Base-by-base conservation (phyloP, 2,888 invertebrate genomes). In the Abscondita cerata region DNA sequence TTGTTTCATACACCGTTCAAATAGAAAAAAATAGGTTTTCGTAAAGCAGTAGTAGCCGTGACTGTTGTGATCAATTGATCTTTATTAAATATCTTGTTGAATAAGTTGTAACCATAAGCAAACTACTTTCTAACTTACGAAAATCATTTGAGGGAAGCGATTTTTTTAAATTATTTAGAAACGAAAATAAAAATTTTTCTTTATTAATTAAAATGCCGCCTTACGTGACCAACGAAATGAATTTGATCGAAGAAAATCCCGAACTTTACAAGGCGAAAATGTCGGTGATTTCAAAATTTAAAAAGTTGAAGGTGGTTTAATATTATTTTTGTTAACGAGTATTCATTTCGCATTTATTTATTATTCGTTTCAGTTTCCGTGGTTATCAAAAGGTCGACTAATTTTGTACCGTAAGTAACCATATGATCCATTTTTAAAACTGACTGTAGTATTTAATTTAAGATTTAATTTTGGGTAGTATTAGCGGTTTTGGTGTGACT, bases 401-500 rank as follows among this genome's bases (percentile, higher is more conserved):
- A 9, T 41, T 12, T 18, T 41, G 15, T 41, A 2, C 4, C 16
- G 41, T 41, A 18, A 41, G 41, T 13, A 9, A n/a, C n/a, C n/a
- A n/a, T n/a, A n/a, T n/a, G n/a, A n/a, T n/a, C n/a, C n/a, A n/a
- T n/a, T n/a, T n/a, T n/a, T n/a, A n/a, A n/a, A 16, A 9, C 3
- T 41, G 3, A 41, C 18, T 2, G 12, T 13, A n/a, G 8, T 9
- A 1, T n/a, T 47, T 34, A 13, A n/a, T 36, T 38, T 1, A 20
- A 55, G 55, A 34, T 19, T 34, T 47, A 18, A n/a, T 47, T 3
- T 16, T 55, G 18, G 55, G 55, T 3, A 12, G 20, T 1, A 2
- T 38, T 0, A 15, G 3, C 18, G 55, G 55, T 13, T 15, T 55
- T 15, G 55, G 55, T 9, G 55, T 55, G 36, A 55, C 98, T 12